phyloP scores from a whole-genome alignment of 2,888 invertebrate genomes.

The Elgonia sp. region DNA sequence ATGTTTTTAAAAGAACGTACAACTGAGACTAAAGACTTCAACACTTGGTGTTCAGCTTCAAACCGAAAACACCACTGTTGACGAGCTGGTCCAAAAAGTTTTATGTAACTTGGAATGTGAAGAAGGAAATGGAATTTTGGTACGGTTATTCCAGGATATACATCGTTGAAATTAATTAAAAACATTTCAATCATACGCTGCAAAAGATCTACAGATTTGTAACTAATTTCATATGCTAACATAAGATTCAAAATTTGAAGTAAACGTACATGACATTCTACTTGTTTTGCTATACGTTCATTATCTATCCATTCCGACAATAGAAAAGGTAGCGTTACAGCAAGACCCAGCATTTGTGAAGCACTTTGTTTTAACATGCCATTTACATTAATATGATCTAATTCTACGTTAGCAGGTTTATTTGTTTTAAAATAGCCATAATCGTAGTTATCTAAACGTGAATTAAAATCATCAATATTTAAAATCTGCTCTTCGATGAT shows the following conservation, averaged over 20 bases:
- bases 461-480: not conserved
- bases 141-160: constrained; percentile 69
- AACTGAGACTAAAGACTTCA: constrained; percentile 71
- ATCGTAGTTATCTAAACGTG: not conserved
- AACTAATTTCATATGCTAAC: constrained; percentile 14
- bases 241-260: constrained; percentile 43
- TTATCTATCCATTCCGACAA: not conserved
- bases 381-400: constrained; percentile 24
- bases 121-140: constrained; percentile 76
- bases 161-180: constrained; percentile 47
- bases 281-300: not conserved
- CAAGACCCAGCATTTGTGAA: constrained; percentile 35
- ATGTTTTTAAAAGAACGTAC: constrained; percentile 70
- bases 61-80: constrained; percentile 76
- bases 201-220: constrained; percentile 39
- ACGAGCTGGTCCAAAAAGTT: constrained; percentile 69
- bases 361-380: constrained; percentile 65
- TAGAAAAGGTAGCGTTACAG: constrained; percentile 27
- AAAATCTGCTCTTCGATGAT: too few species aligned
- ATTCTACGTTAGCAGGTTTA: constrained; percentile 57
- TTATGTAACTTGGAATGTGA: constrained; percentile 72
- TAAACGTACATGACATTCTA: not conserved
- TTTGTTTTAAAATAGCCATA: constrained; percentile 29
- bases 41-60: constrained; percentile 73
- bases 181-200: constrained; percentile 7